Evolutionary conservation across 64 coral and sea anemone species (phyloP).

Genomic region (Pocillopora verrucosa): DNA sequence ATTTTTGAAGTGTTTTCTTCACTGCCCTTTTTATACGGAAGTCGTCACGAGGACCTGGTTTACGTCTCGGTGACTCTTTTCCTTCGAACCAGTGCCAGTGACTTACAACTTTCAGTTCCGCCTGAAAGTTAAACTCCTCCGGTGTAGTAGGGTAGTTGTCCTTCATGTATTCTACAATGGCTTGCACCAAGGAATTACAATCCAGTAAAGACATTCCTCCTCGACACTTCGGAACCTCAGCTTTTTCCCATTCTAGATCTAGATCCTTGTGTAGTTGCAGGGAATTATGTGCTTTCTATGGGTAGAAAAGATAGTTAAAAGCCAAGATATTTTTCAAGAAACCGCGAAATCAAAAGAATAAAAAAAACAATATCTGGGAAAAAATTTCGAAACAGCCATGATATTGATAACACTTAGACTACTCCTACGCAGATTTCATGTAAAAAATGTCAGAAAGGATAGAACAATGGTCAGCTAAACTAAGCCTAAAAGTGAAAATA

Average conservation of each 20-base stretch:
- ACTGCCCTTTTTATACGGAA: background rate
- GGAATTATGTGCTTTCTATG: background rate
- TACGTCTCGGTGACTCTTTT: background rate
- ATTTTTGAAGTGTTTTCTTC: background rate
- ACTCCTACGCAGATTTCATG: too few species aligned
- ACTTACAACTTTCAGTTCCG: background rate
- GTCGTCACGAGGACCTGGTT: background rate
- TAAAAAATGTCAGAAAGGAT: too few species aligned
- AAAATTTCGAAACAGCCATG: too few species aligned
- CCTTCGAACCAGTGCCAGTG: background rate
- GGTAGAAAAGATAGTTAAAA: too few species aligned
- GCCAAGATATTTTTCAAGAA: too few species aligned
- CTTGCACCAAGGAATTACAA: background rate
- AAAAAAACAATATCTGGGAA: too few species aligned
- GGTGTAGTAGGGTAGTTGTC: background rate
- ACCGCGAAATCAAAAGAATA: too few species aligned
- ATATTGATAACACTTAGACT: too few species aligned
- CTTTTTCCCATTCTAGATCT: background rate
- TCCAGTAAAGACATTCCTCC: background rate
- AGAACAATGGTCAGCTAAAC: too few species aligned
- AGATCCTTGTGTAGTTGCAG: background rate
- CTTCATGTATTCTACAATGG: background rate
- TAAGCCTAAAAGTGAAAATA: too few species aligned
- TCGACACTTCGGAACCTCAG: background rate
- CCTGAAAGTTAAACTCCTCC: background rate